Percentiles rank a stretch among this genome's conserved stretches.
These are phyloP conservation scores for Leptodactylus fallax DNA, from an alignment of 2,797 vertebrate species.

Conservation along the genomic window DNA sequence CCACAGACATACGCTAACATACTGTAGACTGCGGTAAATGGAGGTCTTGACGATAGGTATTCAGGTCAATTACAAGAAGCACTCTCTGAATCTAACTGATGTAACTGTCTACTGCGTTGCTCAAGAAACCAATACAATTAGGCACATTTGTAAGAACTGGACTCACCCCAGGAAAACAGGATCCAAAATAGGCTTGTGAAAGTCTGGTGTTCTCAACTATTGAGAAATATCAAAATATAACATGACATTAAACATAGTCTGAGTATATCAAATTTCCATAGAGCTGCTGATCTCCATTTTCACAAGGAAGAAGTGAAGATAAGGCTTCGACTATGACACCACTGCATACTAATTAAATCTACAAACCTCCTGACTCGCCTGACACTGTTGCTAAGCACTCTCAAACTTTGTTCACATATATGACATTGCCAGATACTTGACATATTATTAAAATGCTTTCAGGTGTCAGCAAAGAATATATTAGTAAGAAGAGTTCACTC, in stretches of 20 bases:
- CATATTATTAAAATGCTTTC: slow-evolving; percentile 8
- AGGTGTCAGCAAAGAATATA: not conserved
- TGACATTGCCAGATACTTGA: slow-evolving; percentile 9
- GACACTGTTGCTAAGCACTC: slow-evolving; percentile 11
- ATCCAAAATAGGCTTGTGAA: not conserved
- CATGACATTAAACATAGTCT: not conserved
- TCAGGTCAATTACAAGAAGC: not conserved
- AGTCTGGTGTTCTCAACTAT: too few relatives aligned
- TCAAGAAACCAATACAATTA: not conserved
- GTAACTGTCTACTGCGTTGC: not conserved
- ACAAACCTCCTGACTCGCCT: not conserved
- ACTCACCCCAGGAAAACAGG: not conserved
- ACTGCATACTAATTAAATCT: not conserved
- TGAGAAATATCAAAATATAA: too few relatives aligned
- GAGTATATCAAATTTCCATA: not conserved
- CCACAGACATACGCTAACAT: too few relatives aligned
- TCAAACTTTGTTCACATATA: not conserved
- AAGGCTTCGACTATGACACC: not conserved
- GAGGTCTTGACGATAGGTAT: not conserved
- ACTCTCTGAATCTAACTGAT: not conserved
- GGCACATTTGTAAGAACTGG: not conserved
- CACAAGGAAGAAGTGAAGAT: too few relatives aligned
- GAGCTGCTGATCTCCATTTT: not conserved
- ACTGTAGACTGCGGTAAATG: not conserved
- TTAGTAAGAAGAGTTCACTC: not conserved